Conservation (phyloP, 2,797 vertebrate genomes). For the Chaetophractus vellerosus region DNA sequence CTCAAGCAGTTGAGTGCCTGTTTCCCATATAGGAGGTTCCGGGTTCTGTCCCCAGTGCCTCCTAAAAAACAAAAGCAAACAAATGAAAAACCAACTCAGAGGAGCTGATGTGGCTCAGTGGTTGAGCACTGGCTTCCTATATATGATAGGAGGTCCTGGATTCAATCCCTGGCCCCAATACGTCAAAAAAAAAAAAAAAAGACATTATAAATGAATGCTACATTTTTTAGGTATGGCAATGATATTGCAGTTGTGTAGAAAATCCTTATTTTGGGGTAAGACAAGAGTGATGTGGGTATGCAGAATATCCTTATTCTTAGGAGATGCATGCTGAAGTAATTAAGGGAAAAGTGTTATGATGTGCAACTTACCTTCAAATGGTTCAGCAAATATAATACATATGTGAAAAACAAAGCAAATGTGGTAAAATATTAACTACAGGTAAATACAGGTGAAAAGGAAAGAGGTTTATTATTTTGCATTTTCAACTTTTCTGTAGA, state of each 20-base stretch:
- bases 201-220: background rate
- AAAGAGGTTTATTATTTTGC: background rate
- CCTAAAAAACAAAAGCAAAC: too few species aligned
- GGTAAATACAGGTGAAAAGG: background rate
- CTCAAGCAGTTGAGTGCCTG: too few species aligned
- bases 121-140: too few species aligned
- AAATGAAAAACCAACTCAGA: too few species aligned
- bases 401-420: slow-evolving; percentile 25
- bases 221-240: background rate
- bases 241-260: background rate
- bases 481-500: slow-evolving; percentile 34
- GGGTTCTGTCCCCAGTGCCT: too few species aligned
- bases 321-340: background rate
- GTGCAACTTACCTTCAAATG: background rate
- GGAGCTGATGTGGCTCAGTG: too few species aligned
- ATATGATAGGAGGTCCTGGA: too few species aligned
- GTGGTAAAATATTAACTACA: background rate
- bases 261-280: background rate
- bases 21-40: too few species aligned
- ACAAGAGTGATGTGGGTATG: too few species aligned
- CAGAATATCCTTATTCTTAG: background rate
- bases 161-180: too few species aligned
- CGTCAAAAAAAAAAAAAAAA: background rate
- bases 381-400: background rate
- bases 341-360: background rate